A percentile compares a stretch with the other conserved stretches of the same genome.
These are phyloP conservation scores for Andrena hattorfiana DNA, from an alignment of 2,888 invertebrate species.

Conservation along the genomic window DNA sequence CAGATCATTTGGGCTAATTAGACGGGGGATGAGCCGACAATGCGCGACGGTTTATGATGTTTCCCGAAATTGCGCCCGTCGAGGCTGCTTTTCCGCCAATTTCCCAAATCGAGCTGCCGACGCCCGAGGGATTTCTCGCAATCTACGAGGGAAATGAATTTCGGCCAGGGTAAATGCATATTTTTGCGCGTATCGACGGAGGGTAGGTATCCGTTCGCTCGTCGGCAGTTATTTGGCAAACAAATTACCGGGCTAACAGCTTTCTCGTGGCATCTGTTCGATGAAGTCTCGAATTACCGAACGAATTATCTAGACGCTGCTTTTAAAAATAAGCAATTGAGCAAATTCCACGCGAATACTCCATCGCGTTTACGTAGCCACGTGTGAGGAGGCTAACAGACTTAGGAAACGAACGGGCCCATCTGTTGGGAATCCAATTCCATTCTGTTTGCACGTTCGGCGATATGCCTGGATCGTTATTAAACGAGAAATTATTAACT, in stretches of 20 bases:
- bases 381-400: neutral
- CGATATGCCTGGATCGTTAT: constrained; percentile 1
- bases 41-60: constrained; percentile 2
- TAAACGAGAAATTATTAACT: constrained; percentile 46
- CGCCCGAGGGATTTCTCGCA: constrained; percentile 7
- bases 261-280: neutral
- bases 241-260: constrained; percentile 28
- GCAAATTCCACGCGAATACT: too few relatives aligned
- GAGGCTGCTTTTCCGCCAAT: neutral
- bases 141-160: constrained; percentile 26
- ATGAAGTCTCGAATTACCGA: constrained; percentile 27
- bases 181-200: neutral
- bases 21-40: neutral
- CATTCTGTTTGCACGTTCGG: neutral
- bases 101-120: neutral
- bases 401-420: neutral
- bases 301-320: constrained; percentile 19
- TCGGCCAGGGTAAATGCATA: neutral
- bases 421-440: constrained; percentile 23
- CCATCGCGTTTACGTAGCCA: too few relatives aligned
- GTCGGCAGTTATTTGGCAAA: constrained; percentile 16
- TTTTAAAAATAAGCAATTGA: neutral
- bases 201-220: neutral
- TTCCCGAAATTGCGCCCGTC: neutral
- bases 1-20: neutral